Evolutionary conservation across 2,113 vertebrate genomes (phyloP).

Genomic region (Epinephelus lanceolatus): DNA sequence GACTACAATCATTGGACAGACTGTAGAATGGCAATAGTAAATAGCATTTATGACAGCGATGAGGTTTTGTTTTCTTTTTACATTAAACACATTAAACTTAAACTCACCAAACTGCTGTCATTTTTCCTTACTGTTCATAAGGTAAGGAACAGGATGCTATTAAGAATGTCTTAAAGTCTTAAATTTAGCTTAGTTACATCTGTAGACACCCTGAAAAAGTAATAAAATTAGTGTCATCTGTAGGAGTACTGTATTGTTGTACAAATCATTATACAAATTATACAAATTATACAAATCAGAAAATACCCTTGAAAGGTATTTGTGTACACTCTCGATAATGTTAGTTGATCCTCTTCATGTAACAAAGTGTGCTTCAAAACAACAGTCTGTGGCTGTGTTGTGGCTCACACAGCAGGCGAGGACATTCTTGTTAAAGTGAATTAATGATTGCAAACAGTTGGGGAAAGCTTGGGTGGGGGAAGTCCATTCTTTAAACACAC

Average conservation of each 20-base stretch:
- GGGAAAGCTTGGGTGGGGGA: background rate
- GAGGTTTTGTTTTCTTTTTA: too few relatives aligned
- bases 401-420: background rate
- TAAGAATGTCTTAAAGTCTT: too few relatives aligned
- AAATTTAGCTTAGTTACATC: too few relatives aligned
- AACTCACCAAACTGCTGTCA: too few relatives aligned
- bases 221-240: background rate
- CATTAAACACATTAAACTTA: too few relatives aligned
- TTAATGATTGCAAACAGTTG: background rate
- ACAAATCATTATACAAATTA: too few relatives aligned
- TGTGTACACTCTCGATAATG: background rate
- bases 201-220: too few relatives aligned
- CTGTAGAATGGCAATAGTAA: too few relatives aligned
- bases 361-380: constrained; percentile 4
- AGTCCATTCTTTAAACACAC: background rate
- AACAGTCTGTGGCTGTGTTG: background rate
- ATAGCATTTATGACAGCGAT: too few relatives aligned
- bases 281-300: background rate
- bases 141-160: too few relatives aligned
- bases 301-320: background rate
- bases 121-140: too few relatives aligned
- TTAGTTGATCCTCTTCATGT: background rate
- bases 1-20: too few relatives aligned
- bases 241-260: background rate
- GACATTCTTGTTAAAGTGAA: background rate